phyloP scores from a whole-genome alignment of 2,888 invertebrate genomes.

The Melieria omissa region DNA sequence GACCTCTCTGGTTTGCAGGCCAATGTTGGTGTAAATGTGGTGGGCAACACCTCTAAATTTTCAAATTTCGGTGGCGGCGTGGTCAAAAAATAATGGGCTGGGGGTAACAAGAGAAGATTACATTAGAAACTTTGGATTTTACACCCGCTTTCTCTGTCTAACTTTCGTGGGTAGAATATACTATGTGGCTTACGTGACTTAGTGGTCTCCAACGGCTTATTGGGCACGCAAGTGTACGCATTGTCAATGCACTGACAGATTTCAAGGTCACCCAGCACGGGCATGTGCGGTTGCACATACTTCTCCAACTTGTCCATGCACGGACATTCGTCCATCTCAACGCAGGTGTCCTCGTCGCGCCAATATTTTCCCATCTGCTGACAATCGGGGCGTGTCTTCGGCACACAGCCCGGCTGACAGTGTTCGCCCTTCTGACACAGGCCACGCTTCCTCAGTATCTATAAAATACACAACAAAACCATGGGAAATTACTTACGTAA shows the following conservation, averaged over 20 bases:
- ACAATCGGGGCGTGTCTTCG: conserved; percentile 68
- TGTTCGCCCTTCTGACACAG: conserved; percentile 60
- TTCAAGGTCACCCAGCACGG: conserved; percentile 71
- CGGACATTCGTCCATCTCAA: conserved; percentile 78
- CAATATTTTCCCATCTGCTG: conserved; percentile 71
- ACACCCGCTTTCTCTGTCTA: too few species aligned
- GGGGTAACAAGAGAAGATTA: conserved; percentile 11
- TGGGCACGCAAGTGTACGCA: conserved; percentile 72
- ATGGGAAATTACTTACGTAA: not conserved
- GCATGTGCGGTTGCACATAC: conserved; percentile 78
- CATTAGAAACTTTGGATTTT: not conserved
- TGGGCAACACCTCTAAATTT: conserved; percentile 48
- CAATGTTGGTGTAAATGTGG: conserved; percentile 67
- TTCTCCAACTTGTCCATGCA: conserved; percentile 76
- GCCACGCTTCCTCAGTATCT: conserved; percentile 57
- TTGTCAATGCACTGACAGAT: conserved; percentile 86
- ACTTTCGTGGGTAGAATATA: too few species aligned
- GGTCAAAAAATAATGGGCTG: not conserved
- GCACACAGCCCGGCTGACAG: conserved; percentile 62
- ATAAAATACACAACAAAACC: conserved; percentile 11
- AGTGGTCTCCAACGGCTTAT: conserved; percentile 45
- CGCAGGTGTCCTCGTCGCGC: conserved; percentile 80
- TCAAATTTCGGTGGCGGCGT: not conserved
- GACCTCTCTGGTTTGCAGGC: conserved; percentile 67
- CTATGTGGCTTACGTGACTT: conserved; percentile 42